A percentile compares a stretch with the other conserved stretches of the same genome.
phyloP scores from a whole-genome alignment of 2,797 vertebrate genomes.

The Chloroceryle inda region DNA sequence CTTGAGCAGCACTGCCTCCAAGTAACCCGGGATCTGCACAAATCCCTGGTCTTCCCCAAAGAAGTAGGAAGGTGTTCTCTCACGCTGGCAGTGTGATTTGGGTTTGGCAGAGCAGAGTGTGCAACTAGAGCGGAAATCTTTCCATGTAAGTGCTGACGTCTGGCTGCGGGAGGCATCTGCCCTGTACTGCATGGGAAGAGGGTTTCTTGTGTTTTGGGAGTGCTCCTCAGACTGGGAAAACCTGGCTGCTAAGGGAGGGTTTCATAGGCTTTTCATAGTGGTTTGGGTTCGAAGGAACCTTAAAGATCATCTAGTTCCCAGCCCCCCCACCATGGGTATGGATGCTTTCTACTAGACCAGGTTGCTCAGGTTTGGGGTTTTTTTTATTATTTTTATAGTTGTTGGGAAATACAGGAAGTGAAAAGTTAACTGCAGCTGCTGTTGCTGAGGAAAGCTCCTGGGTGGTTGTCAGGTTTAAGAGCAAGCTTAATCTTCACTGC shows the following conservation, averaged over 20 bases:
- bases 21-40: not conserved
- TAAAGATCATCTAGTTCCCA: not conserved
- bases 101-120: not conserved
- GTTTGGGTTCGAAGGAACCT: not conserved
- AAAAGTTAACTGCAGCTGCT: not conserved
- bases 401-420: not conserved
- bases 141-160: rapidly evolving
- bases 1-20: not conserved
- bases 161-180: not conserved
- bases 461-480: not conserved
- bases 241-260: not conserved
- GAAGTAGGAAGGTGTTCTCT: slow-evolving; percentile 1
- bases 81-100: not conserved
- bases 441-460: not conserved
- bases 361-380: not conserved
- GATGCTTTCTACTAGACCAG: not conserved
- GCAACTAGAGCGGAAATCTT: not conserved
- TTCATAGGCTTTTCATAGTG: not conserved
- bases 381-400: not conserved
- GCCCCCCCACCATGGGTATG: not conserved
- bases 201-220: not conserved
- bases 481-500: not conserved
- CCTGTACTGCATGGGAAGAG: rapidly evolving
- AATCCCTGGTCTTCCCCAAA: not conserved
- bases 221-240: not conserved